phyloP scores from a whole-genome alignment of 2,888 invertebrate genomes.

The Lymantria dispar region DNA sequence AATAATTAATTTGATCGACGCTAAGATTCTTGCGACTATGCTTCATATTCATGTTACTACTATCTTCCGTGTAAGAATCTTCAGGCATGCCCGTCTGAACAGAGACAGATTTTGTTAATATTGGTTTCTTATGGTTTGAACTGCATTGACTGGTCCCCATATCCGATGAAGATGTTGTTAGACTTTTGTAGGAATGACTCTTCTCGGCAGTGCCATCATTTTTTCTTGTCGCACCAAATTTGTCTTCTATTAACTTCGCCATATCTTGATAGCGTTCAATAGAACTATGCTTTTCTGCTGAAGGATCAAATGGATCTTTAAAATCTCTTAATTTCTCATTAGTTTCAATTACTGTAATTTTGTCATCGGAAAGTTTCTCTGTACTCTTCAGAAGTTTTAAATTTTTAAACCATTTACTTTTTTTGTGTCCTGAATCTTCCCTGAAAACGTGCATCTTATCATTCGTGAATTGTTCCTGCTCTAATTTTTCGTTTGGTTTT shows the following conservation, averaged over 20 bases:
- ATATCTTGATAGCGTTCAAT: slow-evolving; percentile 88
- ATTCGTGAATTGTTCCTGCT: slow-evolving; percentile 66
- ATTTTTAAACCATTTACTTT: slow-evolving; percentile 86
- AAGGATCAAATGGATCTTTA: slow-evolving; percentile 82
- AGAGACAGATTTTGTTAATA: slow-evolving; percentile 77
- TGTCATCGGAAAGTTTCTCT: slow-evolving; percentile 71
- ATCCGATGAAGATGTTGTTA: slow-evolving; percentile 79
- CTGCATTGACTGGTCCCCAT: slow-evolving; percentile 79
- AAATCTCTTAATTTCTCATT: slow-evolving; percentile 66
- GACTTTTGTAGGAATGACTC: slow-evolving; percentile 76
- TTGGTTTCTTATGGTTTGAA: slow-evolving; percentile 74
- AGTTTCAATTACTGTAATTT: slow-evolving; percentile 66
- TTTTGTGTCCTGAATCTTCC: slow-evolving; percentile 78
- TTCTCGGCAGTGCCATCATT: slow-evolving; percentile 75
- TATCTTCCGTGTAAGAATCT: slow-evolving; percentile 58
- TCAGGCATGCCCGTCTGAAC: slow-evolving; percentile 79
- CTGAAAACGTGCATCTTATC: slow-evolving; percentile 79
- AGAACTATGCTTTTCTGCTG: slow-evolving; percentile 85
- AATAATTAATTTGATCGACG: slow-evolving; percentile 78
- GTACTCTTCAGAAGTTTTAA: slow-evolving; percentile 78
- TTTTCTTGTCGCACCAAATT: slow-evolving; percentile 80
- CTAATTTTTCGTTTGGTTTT: slow-evolving; percentile 63
- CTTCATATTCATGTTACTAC: slow-evolving; percentile 70
- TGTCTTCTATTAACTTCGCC: slow-evolving; percentile 86
- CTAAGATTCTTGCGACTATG: slow-evolving; percentile 76